These are phyloP conservation scores for Condylostylus longicornis DNA, from an alignment of 1,140 invertebrate genomes.

Conservation along the genomic window DNA sequence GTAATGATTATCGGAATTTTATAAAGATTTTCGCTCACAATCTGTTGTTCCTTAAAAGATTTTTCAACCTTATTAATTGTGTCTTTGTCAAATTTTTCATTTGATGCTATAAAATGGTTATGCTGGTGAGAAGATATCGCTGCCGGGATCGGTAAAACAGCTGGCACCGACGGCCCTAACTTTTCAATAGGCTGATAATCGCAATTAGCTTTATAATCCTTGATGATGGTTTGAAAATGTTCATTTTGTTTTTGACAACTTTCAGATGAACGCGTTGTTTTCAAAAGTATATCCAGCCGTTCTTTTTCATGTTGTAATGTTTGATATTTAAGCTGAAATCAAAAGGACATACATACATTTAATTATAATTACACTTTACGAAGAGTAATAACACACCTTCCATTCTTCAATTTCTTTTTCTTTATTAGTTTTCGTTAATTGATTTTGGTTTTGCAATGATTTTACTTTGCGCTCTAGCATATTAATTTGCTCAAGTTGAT, in stretches of 20 bases:
- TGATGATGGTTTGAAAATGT: constrained; percentile 12
- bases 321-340: constrained; percentile 18
- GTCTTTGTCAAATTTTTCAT: constrained; percentile 21
- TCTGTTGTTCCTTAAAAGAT: constrained; percentile 25
- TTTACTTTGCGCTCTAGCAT: constrained; percentile 18
- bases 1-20: constrained; percentile 21
- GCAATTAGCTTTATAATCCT: constrained; percentile 18
- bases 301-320: constrained; percentile 13
- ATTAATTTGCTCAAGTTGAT: constrained; percentile 20
- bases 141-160: constrained; percentile 8
- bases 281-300: constrained; percentile 9
- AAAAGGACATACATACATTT: too few species aligned
- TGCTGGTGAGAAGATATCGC: background rate
- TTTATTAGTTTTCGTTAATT: constrained; percentile 17
- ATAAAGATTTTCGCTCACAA: constrained; percentile 30
- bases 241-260: constrained; percentile 3
- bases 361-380: background rate
- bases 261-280: background rate
- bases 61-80: constrained; percentile 22
- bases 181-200: constrained; percentile 13
- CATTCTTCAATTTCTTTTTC: constrained; percentile 17
- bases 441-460: constrained; percentile 15
- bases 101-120: background rate
- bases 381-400: constrained; percentile 17
- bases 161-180: constrained; percentile 8